Conservation (phyloP, 2,113 vertebrate species). For the Abramis brama region DNA sequence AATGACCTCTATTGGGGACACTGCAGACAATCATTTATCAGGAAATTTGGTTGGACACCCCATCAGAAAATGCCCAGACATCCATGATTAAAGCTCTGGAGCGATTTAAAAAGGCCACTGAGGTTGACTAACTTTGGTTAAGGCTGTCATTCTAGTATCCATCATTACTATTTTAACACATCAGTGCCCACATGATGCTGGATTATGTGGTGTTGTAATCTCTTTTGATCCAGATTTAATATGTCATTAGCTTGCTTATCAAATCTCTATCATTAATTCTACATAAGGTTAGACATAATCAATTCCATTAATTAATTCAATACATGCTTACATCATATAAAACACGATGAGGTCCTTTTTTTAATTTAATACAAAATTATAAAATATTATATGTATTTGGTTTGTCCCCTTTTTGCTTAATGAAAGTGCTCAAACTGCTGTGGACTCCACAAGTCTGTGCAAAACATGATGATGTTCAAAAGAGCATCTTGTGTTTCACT, state of each 20-base stretch:
- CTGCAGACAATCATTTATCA: slow-evolving; percentile 26
- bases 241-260: not conserved
- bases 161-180: not conserved
- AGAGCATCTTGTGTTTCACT: not conserved
- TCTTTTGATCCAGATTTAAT: not conserved
- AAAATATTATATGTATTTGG: not conserved
- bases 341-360: not conserved
- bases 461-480: not conserved
- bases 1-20: slow-evolving; percentile 42
- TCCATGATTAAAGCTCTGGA: slow-evolving; percentile 12
- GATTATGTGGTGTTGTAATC: not conserved
- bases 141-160: not conserved
- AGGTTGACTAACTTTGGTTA: slow-evolving; percentile 17
- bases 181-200: not conserved
- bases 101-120: not conserved
- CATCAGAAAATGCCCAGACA: slow-evolving; percentile 9
- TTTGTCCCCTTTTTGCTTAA: not conserved
- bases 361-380: not conserved
- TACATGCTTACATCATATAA: not conserved
- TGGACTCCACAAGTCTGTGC: not conserved
- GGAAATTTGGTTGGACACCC: slow-evolving; percentile 25
- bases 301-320: not conserved
- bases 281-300: not conserved
- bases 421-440: not conserved
- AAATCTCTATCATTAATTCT: not conserved